Evolutionary conservation across 1,140 invertebrate species (phyloP), one percentile per base, ranked within the genome.

Genomic region (Danaus melanippus): DNA sequence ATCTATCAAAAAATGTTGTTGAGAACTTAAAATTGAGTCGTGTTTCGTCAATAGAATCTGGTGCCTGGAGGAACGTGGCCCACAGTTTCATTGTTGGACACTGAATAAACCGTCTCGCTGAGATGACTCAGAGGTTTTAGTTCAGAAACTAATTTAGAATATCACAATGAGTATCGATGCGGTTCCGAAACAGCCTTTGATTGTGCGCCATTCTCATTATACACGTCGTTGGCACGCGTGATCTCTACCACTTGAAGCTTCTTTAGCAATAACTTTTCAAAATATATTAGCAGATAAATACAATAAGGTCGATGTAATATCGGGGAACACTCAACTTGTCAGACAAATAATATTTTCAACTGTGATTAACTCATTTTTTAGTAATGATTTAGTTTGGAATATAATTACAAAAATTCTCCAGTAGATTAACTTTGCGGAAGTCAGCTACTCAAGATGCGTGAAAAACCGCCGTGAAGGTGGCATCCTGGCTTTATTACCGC

Each of bases 121-220:
- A 71, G 76, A 86, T 86, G 82, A 85, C 81, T 65, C 65, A 74
- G 66, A 69, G 69, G 64, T 86, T 86, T 84, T 67, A 64, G 61
- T 62, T 79, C 73, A 64, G 81, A 86, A 86, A 86, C 84, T 86
- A 86, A 86, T 86, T 86, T 86, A 71, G 67, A 74, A 78, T 79
- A 84, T 79, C 73, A 86, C 84, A 86, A 86, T 81, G 77, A 79
- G 72, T 82, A 76, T 83, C 79, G 72, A 81, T 77, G 78, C 67
- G 71, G 70, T 76, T 73, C 79, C 68, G 79, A 79, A 83, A 81
- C 79, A 77, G 69, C 66, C 77, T 84, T 84, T 76, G 74, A 83
- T 68, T 79, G 71, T 69, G 71, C 75, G 73, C 51, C 66, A 54
- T 66, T 69, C 53, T 62, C 21, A 67, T 67, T 70, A 70, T 69